phyloP scores from a whole-genome alignment of 2,888 invertebrate genomes.

The Agonopterix arenella region DNA sequence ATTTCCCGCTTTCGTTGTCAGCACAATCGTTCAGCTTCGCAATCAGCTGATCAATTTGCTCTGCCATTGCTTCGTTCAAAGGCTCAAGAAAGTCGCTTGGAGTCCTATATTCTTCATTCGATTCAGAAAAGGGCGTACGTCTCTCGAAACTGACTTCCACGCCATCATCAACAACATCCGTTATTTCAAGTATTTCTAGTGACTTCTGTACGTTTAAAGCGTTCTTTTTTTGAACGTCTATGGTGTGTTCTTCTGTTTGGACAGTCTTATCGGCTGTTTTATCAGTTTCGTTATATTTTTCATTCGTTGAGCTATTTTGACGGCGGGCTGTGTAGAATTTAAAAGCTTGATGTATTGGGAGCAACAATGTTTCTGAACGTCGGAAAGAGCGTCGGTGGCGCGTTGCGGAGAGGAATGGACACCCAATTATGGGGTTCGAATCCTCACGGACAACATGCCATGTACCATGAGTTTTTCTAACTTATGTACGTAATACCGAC shows the following conservation, averaged over 20 bases:
- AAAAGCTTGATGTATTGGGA: not conserved
- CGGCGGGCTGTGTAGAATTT: not conserved
- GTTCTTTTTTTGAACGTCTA: slow-evolving; percentile 26
- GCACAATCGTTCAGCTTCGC: slow-evolving; percentile 53
- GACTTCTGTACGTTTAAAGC: slow-evolving; percentile 42
- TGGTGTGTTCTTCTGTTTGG: slow-evolving; percentile 31
- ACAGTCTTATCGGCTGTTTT: slow-evolving; percentile 28
- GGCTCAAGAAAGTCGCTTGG: slow-evolving; percentile 59
- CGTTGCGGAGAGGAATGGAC: no score
- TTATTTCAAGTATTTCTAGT: slow-evolving; percentile 50
- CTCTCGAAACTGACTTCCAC: slow-evolving; percentile 57
- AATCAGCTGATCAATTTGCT: slow-evolving; percentile 63
- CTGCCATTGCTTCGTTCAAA: slow-evolving; percentile 48
- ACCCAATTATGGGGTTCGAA: no score
- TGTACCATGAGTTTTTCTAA: no score
- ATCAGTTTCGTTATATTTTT: not conserved
- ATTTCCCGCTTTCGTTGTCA: slow-evolving; percentile 25
- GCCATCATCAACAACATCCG: slow-evolving; percentile 29
- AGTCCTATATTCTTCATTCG: slow-evolving; percentile 51
- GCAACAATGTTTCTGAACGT: not conserved
- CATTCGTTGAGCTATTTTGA: not conserved
- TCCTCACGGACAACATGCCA: no score
- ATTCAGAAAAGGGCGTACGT: slow-evolving; percentile 39
- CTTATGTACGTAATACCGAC: no score
- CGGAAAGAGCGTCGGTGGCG: no score